phyloP scores from a whole-genome alignment of 2,113 vertebrate genomes.

The Cettia cetti region DNA sequence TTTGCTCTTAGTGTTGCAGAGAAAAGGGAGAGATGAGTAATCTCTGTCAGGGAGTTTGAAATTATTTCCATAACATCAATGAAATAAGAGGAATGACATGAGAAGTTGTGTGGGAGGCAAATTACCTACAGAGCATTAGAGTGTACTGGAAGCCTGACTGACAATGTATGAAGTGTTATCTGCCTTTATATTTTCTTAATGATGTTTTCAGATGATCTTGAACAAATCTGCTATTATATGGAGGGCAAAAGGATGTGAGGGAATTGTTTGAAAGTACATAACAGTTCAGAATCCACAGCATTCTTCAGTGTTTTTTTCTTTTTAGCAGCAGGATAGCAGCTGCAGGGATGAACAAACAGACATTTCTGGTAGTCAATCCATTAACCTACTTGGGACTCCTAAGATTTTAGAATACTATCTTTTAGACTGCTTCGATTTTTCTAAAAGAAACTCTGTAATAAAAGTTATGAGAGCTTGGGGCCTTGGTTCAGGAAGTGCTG shows the following conservation, averaged over 20 bases:
- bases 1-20: neutral
- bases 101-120: neutral
- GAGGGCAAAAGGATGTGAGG: neutral
- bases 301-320: neutral
- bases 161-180: neutral
- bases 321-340: neutral
- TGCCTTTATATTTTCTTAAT: neutral
- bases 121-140: neutral
- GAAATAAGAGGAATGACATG: neutral
- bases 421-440: neutral
- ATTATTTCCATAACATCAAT: neutral
- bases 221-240: neutral
- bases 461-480: neutral
- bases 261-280: neutral
- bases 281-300: neutral
- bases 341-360: neutral
- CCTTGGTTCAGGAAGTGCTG: neutral
- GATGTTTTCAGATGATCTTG: neutral
- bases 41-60: neutral
- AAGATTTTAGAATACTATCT: neutral
- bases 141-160: neutral
- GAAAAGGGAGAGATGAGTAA: neutral
- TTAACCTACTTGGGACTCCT: neutral
- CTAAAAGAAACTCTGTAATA: neutral
- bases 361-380: neutral